Base-by-base conservation (phyloP, 2,888 invertebrate genomes). In the Dendrolimus houi region DNA sequence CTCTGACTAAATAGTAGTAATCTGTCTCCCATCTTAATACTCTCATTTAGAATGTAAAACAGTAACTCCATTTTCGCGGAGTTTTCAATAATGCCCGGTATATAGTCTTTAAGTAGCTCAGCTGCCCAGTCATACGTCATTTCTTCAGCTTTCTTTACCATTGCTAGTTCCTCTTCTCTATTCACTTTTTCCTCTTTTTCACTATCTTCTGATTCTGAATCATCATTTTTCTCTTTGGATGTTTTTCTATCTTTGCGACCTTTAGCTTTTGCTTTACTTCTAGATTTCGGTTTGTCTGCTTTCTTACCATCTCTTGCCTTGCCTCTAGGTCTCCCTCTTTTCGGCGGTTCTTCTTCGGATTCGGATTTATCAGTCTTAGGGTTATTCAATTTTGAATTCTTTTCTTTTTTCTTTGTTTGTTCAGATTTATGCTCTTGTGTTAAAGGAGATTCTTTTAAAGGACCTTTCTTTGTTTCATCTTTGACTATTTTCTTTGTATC, bases 1-100 rank as follows among this genome's bases (percentile, higher is more conserved):
- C 98, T 98, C 83, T 99, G 99, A 71, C 98, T 98, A 82, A 99
- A 99, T 6, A 99, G 93, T 57, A 99, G 91, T 59, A 99, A 92
- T 62, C 99, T 94, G 85, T 99, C 99, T 1, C 97, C 97, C 61
- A 96, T 82, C 60, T 93, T 92, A 57, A 99, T 94, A 64, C 97
- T 96, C 81, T 98, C 97, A 66, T 96, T 95, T 55, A 99, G 91
- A 62, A 99, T 95, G 67, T 96, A 95, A 82, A 99, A 96, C 72
- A 99, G 95, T 54, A 99, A 92, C 69, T 96, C 94, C 95, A 99
- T 97, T 90, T 99, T 99, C 1, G 97, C 96, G 2, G 98, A 97
- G 75, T 97, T 97, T 74, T 97, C 97, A 64, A 98, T 93, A 53
- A 95, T 90, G n/a, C 97, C 98, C 1, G 97, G 95, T 61, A 94